phyloP scores from a whole-genome alignment of 2,113 vertebrate genomes.

The Oncorhynchus nerka region DNA sequence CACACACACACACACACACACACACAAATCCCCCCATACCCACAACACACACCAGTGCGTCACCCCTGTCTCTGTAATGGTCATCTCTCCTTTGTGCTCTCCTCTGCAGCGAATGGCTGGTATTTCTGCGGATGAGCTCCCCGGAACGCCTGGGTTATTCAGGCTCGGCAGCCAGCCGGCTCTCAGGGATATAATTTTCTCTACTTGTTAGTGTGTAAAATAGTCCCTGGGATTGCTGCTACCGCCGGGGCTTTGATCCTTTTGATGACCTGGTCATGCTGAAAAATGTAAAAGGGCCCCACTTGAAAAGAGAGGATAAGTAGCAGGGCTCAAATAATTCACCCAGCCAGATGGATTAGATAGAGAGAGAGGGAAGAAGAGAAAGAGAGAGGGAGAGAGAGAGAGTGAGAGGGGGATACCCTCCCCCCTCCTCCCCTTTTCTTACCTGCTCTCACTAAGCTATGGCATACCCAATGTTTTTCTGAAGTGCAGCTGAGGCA shows the following conservation, averaged over 20 bases:
- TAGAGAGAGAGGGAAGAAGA: slow-evolving; percentile 14
- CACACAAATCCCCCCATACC: no score
- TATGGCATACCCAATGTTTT: slow-evolving; percentile 24
- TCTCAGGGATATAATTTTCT: slow-evolving; percentile 24
- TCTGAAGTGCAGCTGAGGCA: slow-evolving; percentile 44
- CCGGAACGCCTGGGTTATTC: no score
- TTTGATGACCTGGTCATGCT: slow-evolving; percentile 53
- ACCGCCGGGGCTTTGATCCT: slow-evolving; percentile 52
- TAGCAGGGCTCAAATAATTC: slow-evolving; percentile 57
- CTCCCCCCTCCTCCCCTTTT: no score
- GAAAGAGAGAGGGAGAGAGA: slow-evolving; percentile 21
- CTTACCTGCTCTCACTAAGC: no score
- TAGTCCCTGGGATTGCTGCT: slow-evolving; percentile 38
- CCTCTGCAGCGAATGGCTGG: no score
- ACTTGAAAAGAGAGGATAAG: slow-evolving; percentile 60
- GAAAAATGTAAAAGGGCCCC: slow-evolving; percentile 49
- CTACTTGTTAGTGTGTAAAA: slow-evolving; percentile 62
- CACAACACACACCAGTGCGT: slow-evolving; percentile 8
- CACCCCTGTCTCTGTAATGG: not conserved
- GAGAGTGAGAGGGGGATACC: no score
- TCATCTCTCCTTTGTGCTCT: no score
- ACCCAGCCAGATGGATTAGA: slow-evolving; percentile 58
- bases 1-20: no score
- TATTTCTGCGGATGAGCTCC: no score
- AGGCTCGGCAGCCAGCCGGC: no score